These are phyloP conservation scores for Lottia scabra DNA, from an alignment of 2,888 invertebrate genomes.

Conservation along the genomic window DNA sequence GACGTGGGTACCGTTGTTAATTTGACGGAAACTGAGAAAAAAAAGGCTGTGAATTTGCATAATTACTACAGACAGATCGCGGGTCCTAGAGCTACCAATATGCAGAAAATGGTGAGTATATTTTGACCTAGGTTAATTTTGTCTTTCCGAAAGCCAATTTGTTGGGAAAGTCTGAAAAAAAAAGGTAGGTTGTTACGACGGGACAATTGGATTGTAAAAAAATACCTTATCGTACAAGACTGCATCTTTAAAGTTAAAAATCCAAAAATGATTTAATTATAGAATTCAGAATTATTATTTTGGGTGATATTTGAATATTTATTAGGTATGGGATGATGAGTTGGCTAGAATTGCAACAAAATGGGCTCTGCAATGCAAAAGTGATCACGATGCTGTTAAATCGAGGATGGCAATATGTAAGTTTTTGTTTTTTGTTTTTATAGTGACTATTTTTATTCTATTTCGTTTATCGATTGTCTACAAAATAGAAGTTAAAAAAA, in stretches of 20 bases:
- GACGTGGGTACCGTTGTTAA: conserved; percentile 14
- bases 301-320: background rate
- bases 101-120: conserved; percentile 28
- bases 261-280: too few relatives aligned
- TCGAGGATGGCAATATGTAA: background rate
- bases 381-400: background rate
- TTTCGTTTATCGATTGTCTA: too few relatives aligned
- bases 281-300: background rate
- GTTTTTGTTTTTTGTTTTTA: background rate
- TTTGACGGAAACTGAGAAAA: conserved; percentile 13
- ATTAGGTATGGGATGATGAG: conserved; percentile 11
- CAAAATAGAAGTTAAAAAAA: too few relatives aligned
- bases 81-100: conserved; percentile 21
- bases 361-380: conserved; percentile 8
- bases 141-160: too few relatives aligned
- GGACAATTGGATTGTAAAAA: too few relatives aligned
- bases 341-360: conserved; percentile 10
- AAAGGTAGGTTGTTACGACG: too few relatives aligned
- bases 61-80: conserved; percentile 22
- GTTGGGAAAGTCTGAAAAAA: too few relatives aligned
- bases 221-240: too few relatives aligned
- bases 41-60: conserved; percentile 19
- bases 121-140: too few relatives aligned
- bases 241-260: too few relatives aligned
- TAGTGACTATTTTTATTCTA: too few relatives aligned